These are phyloP conservation scores for Enteromius mattozi DNA, from an alignment of 2,797 vertebrate genomes.

Conservation along the genomic window DNA sequence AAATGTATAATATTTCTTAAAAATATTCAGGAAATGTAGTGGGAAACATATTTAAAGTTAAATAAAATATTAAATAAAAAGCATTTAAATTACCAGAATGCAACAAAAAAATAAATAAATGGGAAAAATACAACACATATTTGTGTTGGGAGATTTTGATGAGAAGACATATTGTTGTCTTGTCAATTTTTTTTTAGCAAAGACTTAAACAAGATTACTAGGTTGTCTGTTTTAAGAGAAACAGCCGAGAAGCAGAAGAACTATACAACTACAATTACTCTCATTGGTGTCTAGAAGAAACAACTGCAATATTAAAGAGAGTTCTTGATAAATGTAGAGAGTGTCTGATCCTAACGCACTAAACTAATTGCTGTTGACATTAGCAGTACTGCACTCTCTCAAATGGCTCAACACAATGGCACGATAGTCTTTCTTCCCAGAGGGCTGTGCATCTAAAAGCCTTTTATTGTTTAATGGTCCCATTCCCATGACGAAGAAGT, in stretches of 20 bases:
- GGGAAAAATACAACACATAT: neutral
- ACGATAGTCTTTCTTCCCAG: constrained; percentile 21
- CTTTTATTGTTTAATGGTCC: constrained; percentile 57
- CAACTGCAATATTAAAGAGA: neutral
- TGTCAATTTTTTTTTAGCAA: too few species aligned
- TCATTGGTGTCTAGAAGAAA: neutral
- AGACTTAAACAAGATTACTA: neutral
- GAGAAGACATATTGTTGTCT: neutral
- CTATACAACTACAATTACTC: neutral
- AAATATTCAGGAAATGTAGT: neutral
- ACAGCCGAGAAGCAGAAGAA: neutral
- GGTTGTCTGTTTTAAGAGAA: neutral
- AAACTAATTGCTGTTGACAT: neutral
- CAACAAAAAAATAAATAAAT: too few species aligned
- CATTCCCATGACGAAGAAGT: constrained; percentile 46
- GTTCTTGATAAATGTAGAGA: neutral
- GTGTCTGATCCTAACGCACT: neutral
- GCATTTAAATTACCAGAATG: too few species aligned
- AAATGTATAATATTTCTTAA: neutral
- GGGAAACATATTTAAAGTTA: neutral
- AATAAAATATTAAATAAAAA: too few species aligned
- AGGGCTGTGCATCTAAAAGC: constrained; percentile 46
- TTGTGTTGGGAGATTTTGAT: neutral
- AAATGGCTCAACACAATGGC: constrained; percentile 19
- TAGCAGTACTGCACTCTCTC: neutral